Evolutionary conservation across 2,797 vertebrate genomes (phyloP), one percentile per base, ranked within the genome.

Genomic region (Numenius phaeopus): DNA sequence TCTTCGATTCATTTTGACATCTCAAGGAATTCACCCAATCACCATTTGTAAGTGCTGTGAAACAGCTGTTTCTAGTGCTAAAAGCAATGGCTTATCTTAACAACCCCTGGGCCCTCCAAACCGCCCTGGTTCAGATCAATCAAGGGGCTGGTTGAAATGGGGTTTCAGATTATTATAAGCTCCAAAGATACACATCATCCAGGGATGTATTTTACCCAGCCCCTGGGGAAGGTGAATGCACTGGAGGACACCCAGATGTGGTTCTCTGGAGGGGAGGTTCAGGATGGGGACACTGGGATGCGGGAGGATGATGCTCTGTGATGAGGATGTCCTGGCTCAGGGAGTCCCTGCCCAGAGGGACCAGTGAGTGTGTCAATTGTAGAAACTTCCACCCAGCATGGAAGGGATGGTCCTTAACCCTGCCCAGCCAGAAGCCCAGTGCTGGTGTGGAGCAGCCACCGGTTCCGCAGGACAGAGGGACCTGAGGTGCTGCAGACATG

Each of bases 271-370:
- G 57, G 18, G 12, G 79, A 13, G 3, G 7, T 37, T 32, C 17
- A 5, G 59, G 46, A 10, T 11, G 27, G 40, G 30, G 40, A 8
- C 3, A 2, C 11, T 0, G 3, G 44, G 58, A 3, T 4, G 20
- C 1, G 0, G 55, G 39, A 47, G 29, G 42, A 27, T 22, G 61
- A 42, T 69, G 81, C 39, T 15, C 69, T 6, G 0, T 1, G 29
- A 26, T n/a, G 40, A 32, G 19, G 32, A 4, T 1, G 1, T 2
- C 22, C 37, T 3, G 1, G 7, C 5, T 4, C 1, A 1, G 22
- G 52, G 5, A 17, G 18, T 10, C 44, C 29, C 32, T 14, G 42
- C 5, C 20, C 20, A 11, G 69, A 14, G 40, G 34, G 37, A 37
- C 34, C 34, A 8, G 34, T 27, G 7, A 14, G 29, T 2, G 1